A percentile compares a stretch with the other conserved stretches of the same genome.
Conservation (phyloP, 2,113 vertebrate genomes). For the Micromys minutus region DNA sequence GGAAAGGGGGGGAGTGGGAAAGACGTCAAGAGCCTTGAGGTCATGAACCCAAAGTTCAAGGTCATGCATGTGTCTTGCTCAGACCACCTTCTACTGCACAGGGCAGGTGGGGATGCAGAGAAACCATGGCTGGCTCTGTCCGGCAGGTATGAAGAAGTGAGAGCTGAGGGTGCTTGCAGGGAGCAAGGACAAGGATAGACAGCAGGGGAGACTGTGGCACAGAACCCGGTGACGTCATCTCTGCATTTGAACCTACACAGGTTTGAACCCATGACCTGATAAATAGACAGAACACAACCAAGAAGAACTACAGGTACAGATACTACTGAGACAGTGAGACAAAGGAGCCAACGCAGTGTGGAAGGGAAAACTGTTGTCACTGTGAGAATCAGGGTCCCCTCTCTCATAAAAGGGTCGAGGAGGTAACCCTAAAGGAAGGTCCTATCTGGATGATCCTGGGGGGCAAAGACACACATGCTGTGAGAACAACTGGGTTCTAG, state of each 20-base stretch:
- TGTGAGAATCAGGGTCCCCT: background rate
- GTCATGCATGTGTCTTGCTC: fast-evolving
- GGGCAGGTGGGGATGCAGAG: fast-evolving
- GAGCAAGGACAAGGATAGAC: too few species aligned
- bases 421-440: background rate
- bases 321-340: background rate
- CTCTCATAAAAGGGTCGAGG: background rate
- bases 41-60: background rate
- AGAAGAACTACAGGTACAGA: background rate
- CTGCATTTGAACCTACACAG: background rate
- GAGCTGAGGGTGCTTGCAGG: fast-evolving
- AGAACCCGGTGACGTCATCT: fast-evolving
- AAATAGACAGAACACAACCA: background rate
- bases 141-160: fast-evolving
- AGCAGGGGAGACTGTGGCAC: background rate
- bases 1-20: background rate
- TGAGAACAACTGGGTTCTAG: background rate
- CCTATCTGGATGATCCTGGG: background rate
- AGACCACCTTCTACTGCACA: background rate
- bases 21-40: background rate
- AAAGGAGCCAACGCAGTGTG: fast-evolving
- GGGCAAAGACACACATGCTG: background rate
- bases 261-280: background rate
- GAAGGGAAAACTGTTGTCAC: background rate
- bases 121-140: background rate